These are phyloP conservation scores for Agonopterix alstromeriana DNA, from an alignment of 2,888 invertebrate species.

Conservation along the genomic window DNA sequence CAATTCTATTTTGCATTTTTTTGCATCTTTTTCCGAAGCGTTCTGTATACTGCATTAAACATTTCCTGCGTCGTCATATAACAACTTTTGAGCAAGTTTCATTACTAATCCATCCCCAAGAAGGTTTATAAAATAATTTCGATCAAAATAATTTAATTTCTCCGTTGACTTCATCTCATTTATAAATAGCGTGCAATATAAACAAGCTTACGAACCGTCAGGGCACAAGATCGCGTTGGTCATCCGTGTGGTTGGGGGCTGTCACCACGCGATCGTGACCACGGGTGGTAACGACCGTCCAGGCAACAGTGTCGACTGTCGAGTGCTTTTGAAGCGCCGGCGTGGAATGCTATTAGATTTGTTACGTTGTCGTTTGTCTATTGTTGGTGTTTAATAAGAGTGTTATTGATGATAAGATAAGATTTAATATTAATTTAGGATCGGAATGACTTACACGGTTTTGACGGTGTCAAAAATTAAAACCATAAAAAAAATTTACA, in stretches of 20 bases:
- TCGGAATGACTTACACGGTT: background rate
- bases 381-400: background rate
- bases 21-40: too few relatives aligned
- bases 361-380: conserved; percentile 4
- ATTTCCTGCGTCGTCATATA: too few relatives aligned
- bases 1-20: too few relatives aligned
- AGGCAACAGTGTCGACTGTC: conserved; percentile 1
- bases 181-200: background rate
- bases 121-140: too few relatives aligned
- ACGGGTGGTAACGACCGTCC: conserved; percentile 7
- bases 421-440: background rate
- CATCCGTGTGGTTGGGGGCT: conserved; percentile 7
- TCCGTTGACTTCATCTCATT: too few relatives aligned
- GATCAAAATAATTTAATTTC: too few relatives aligned
- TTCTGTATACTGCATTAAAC: too few relatives aligned
- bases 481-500: too few relatives aligned
- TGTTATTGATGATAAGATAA: background rate
- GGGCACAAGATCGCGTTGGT: conserved; percentile 3
- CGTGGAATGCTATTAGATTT: conserved; percentile 7
- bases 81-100: too few relatives aligned
- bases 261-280: conserved; percentile 7
- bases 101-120: too few relatives aligned
- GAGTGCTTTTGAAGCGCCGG: conserved; percentile 13
- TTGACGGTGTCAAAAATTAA: too few relatives aligned
- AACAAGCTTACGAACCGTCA: background rate